Conservation (phyloP, 2,113 vertebrate genomes). For the Orthonyx spaldingii region DNA sequence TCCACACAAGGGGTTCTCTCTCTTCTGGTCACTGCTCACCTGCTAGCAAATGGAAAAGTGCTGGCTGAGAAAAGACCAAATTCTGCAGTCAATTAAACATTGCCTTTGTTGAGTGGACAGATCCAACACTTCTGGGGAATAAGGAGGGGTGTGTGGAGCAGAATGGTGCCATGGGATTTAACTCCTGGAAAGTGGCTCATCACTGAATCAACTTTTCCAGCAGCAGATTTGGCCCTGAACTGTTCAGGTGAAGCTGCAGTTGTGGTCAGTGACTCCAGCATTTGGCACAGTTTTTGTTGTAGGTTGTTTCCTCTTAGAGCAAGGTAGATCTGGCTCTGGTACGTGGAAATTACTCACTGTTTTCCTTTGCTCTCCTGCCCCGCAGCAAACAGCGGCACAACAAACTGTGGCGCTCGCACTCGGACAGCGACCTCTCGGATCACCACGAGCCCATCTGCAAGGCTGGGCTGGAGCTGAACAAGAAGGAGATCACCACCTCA, state of each 20-base stretch:
- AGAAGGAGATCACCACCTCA: conserved; percentile 80
- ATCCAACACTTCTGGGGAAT: neutral
- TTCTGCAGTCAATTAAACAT: neutral
- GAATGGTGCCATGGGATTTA: neutral
- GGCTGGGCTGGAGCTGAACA: conserved; percentile 81
- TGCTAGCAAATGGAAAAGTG: neutral
- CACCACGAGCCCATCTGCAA: conserved; percentile 78
- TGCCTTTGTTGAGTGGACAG: neutral
- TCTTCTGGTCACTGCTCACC: neutral
- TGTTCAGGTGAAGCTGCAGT: neutral
- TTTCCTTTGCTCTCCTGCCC: neutral
- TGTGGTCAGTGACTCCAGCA: neutral
- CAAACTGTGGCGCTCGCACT: conserved; percentile 96
- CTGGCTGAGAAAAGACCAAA: neutral
- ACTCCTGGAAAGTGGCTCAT: neutral
- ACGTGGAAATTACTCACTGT: neutral
- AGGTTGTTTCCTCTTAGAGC: neutral
- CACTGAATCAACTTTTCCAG: neutral
- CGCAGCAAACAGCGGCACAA: conserved; percentile 95
- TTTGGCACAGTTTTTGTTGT: neutral
- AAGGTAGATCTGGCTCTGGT: neutral
- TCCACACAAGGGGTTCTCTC: neutral
- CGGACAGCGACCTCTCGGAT: conserved; percentile 90
- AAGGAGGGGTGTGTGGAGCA: neutral
- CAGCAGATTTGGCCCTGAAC: neutral